Percentiles rank a stretch among this genome's conserved stretches.
These are phyloP conservation scores for Tonatia bakeri DNA, from an alignment of 2,113 vertebrate genomes.

Conservation along the genomic window DNA sequence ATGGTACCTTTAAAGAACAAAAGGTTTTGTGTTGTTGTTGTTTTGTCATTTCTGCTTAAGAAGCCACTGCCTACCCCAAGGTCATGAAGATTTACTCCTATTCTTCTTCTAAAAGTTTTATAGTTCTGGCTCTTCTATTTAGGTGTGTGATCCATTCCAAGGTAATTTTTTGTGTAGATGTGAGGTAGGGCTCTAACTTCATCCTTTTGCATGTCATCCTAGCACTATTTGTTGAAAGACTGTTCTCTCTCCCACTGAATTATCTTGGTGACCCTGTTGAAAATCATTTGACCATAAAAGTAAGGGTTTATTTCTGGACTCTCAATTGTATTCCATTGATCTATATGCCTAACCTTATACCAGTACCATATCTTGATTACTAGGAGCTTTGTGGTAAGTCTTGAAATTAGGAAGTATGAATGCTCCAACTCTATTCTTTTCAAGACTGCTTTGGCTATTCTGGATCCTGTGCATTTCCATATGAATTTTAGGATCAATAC, in stretches of 20 bases:
- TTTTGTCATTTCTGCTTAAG: constrained; percentile 14
- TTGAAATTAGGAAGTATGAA: neutral
- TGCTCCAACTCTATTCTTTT: neutral
- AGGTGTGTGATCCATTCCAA: neutral
- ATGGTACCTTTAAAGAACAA: neutral
- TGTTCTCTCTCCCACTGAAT: no score
- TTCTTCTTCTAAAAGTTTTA: no score
- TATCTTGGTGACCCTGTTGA: no score
- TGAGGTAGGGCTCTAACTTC: neutral
- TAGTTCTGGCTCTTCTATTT: no score
- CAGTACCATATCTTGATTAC: neutral
- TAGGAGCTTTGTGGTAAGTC: neutral
- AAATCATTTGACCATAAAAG: no score
- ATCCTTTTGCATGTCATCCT: neutral
- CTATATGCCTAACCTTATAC: neutral
- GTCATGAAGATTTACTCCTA: no score
- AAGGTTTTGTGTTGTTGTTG: neutral
- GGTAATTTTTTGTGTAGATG: neutral
- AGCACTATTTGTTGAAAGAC: no score
- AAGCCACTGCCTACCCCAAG: neutral
- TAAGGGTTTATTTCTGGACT: no score
- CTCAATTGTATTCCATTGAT: neutral
- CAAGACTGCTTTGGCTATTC: no score
- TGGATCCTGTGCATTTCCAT: neutral
- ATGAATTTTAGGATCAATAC: neutral